Evolutionary conservation across 2,797 vertebrate genomes (phyloP).

Genomic region (Halcyon leucocephala): DNA sequence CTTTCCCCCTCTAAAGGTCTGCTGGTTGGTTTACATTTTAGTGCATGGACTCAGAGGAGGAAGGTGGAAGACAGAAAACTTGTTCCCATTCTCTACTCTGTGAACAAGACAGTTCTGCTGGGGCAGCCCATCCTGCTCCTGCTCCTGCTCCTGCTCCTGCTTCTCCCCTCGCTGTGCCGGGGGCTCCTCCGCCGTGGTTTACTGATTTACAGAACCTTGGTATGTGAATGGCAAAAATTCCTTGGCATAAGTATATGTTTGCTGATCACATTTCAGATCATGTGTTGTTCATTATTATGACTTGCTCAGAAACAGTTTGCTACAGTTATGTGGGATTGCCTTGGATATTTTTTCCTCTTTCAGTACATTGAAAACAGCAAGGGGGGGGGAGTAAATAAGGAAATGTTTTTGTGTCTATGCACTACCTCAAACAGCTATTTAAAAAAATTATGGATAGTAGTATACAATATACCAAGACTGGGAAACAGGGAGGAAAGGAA

Average conservation of each 20-base stretch:
- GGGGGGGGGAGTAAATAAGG: not conserved
- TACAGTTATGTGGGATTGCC: constrained; percentile 78
- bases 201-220: constrained; percentile 80
- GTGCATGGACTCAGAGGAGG: accelerated
- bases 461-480: constrained; percentile 25
- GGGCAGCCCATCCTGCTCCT: not conserved
- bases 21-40: not conserved
- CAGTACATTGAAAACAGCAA: constrained; percentile 71
- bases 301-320: constrained; percentile 83
- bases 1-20: constrained; percentile 55
- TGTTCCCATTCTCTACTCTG: not conserved
- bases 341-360: constrained; percentile 61
- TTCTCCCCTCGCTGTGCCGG: not conserved
- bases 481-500: constrained; percentile 41
- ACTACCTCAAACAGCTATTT: constrained; percentile 55
- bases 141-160: not conserved
- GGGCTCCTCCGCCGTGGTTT: constrained; percentile 70
- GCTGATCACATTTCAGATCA: constrained; percentile 87
- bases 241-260: constrained; percentile 82
- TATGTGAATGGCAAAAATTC: constrained; percentile 80
- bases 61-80: not conserved
- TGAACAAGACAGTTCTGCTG: not conserved
- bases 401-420: constrained; percentile 60
- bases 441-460: constrained; percentile 23
- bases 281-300: constrained; percentile 86